Base-by-base conservation (phyloP, 2,113 vertebrate genomes). In the Ursus arctos region DNA sequence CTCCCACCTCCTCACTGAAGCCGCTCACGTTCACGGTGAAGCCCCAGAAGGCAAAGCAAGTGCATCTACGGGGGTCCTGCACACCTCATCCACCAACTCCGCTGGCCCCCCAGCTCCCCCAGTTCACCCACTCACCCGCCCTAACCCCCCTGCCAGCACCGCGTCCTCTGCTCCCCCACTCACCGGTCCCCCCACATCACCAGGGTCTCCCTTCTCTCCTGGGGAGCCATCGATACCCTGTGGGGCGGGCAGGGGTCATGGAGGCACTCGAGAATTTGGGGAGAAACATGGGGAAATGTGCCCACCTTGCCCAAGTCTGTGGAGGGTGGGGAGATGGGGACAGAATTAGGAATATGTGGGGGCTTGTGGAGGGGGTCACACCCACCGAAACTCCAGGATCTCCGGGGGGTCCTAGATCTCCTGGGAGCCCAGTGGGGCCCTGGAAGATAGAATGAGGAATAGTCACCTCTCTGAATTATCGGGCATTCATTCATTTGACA, bases 391-490 rank as follows among this genome's bases (percentile, higher is more conserved):
- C 31, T 3, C 99, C 99, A 57, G 99, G 63, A 89, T 99, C 99
- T 98, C 99, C 99, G 1, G 99, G 92, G 16, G 99, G 98, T 16
- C 98, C 98, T 4, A 90, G 95, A 51, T 98, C 98, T 97, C 98
- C 98, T 5, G 99, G 99, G 76, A 99, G 99, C 96, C 99, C 99
- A 49, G 98, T 98, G 8, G 99, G 98, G 74, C 99, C 99, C 99
- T 99, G 69, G 6, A 71, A 96, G 40, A 91, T 33, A 96, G n/a
- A 91, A 84, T 2, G 21, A 40, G 22, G 43, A 51, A 19, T 11
- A n/a, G 31, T 51, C 31, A 28, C 14, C 4, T 36, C 71, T 65
- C n/a, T 21, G 89, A 71, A n/a, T n/a, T 22, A 21, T 2, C 7
- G 24, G 67, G 14, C 9, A 21, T 9, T 24, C 67, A 11, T 53